Evolutionary conservation across 2,797 vertebrate genomes (phyloP), one percentile per base, ranked within the genome.

Genomic region (Atherinosoma microstoma): DNA sequence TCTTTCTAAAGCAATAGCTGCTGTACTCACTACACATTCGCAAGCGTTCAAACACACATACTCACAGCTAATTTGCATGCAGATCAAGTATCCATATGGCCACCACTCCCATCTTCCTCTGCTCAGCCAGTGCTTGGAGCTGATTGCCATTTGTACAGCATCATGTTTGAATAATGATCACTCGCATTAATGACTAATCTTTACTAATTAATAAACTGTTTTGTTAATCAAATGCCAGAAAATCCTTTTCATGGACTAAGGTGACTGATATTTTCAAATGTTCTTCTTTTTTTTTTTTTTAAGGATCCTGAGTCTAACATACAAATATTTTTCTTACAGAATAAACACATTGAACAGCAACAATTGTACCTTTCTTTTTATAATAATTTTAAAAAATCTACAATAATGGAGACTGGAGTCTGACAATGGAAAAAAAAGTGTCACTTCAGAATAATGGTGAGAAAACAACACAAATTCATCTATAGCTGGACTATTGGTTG

Each of bases 11-110:
- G 70, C 53, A 71, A 83, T 79, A 71, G 51, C 68, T 78, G 59
- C 67, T 82, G 72, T 27, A 62, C 42, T 72, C 7, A 57, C 53
- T 27, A 53, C 58, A 62, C 54, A 56, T 24, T 60, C 70, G 67
- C 47, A 73, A 45, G 70, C 59, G 59, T 54, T 42, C 61, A 66
- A 54, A 71, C 71, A 79, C 69, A 79, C 40, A 75, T 42, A 59
- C 47, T 53, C 42, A 20, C 54, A 80, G 71, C 82, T 78, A 67
- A 87, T 91, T 80, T 86, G 64, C 86, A 85, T 86, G 81, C 84
- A 80, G 73, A 45, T 34, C n/a, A 68, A 80, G 85, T 67, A 79
- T 35, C 68, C 80, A 85, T 82, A 80, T 76, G 73, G 83, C n/a
- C 67, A 71, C 32, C 75, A 79, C 73, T 86, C 75, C 69, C 73